phyloP scores from a whole-genome alignment of 2,113 vertebrate genomes.

The Gallinago jamesoni region DNA sequence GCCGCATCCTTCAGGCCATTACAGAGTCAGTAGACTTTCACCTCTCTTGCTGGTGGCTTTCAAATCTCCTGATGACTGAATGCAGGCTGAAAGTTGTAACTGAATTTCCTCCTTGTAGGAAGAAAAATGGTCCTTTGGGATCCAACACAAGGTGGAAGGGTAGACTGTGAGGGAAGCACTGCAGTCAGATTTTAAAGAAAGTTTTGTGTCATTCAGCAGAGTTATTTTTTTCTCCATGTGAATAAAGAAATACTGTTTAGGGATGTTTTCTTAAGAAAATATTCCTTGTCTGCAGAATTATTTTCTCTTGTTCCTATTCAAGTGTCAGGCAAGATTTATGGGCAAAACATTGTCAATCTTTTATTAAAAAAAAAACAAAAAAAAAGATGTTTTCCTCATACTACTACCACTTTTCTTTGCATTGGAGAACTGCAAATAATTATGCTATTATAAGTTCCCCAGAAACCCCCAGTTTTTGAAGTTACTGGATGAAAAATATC shows the following conservation, averaged over 20 bases:
- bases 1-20: rapidly evolving
- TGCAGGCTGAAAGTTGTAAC: neutral
- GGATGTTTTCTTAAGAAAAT: neutral
- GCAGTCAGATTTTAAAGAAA: neutral
- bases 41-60: neutral
- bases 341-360: neutral
- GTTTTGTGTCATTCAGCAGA: neutral
- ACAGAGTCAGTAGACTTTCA: neutral
- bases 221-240: neutral
- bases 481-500: neutral
- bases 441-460: neutral
- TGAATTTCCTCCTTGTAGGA: neutral
- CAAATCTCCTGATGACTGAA: neutral
- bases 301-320: neutral
- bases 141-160: neutral
- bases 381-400: neutral
- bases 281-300: neutral
- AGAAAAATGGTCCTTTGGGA: neutral
- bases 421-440: neutral
- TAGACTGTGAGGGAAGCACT: neutral
- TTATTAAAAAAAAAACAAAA: neutral
- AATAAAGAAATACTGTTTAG: neutral
- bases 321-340: neutral
- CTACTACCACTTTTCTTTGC: neutral
- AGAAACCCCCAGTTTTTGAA: neutral